A percentile compares a stretch with the other conserved stretches of the same genome.
These are phyloP conservation scores for Macaria notata DNA, from an alignment of 2,888 invertebrate species.

Conservation along the genomic window DNA sequence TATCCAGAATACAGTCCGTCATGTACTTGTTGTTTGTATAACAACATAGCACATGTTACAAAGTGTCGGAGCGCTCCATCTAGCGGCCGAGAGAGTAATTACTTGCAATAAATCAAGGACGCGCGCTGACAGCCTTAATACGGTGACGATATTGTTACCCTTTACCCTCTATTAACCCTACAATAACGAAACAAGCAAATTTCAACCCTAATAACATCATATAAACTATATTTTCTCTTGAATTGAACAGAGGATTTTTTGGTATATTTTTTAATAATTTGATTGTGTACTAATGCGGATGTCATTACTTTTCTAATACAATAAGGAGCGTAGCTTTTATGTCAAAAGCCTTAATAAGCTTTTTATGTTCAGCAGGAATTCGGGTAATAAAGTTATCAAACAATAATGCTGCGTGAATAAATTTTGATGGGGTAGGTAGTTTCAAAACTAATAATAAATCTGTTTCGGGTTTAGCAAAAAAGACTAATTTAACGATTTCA, in stretches of 20 bases:
- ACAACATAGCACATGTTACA: conserved; percentile 46
- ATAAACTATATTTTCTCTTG: conserved; percentile 11
- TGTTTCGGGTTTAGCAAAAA: too few species aligned
- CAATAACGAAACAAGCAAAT: conserved; percentile 14
- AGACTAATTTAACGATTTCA: too few species aligned
- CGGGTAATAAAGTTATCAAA: not conserved
- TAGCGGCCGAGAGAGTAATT: conserved; percentile 53
- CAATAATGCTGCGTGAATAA: too few species aligned
- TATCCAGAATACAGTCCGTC: conserved; percentile 28
- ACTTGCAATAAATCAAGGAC: conserved; percentile 68
- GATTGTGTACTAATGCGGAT: conserved; percentile 57
- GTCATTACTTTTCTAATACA: conserved; percentile 40
- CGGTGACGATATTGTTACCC: conserved; percentile 58
- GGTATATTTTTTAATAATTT: conserved; percentile 33
- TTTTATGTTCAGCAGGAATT: not conserved
- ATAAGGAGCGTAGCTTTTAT: conserved; percentile 15
- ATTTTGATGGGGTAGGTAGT: too few species aligned
- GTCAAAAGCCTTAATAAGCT: conserved; percentile 22
- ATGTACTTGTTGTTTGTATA: conserved; percentile 49
- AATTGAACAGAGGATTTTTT: conserved; percentile 2
- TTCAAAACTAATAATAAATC: too few species aligned
- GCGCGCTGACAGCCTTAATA: conserved; percentile 69
- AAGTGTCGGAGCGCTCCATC: conserved; percentile 37
- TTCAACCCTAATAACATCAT: conserved; percentile 17
- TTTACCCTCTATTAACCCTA: conserved; percentile 58